Conservation (phyloP, 2,113 vertebrate genomes). For the Myxocyprinus asiaticus region DNA sequence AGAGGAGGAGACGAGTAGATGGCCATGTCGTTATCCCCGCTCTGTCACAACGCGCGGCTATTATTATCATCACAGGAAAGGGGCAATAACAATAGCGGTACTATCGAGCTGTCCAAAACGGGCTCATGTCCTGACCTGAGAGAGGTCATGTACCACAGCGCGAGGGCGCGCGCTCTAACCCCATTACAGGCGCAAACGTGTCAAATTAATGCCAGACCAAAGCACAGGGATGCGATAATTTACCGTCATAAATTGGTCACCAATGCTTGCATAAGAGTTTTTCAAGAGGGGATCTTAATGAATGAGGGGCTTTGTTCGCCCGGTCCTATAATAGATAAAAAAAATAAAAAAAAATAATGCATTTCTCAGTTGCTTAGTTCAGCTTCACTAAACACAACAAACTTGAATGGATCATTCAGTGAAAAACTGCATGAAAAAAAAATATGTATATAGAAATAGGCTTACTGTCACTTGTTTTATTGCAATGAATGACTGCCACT, state of each 20-base stretch:
- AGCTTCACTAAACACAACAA: neutral
- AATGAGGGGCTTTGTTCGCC: conserved; percentile 56
- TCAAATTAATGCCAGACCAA: conserved; percentile 45
- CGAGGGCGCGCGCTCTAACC: neutral
- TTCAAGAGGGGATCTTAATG: conserved; percentile 46
- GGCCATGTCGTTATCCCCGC: conserved; percentile 58
- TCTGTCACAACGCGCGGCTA: conserved; percentile 41
- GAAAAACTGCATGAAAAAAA: neutral
- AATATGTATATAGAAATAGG: neutral
- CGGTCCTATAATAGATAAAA: conserved; percentile 29
- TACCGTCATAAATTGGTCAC: conserved; percentile 56
- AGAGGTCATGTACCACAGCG: conserved; percentile 52
- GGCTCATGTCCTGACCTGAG: conserved; percentile 37
- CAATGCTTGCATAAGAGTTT: conserved; percentile 61
- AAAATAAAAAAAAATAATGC: too few species aligned
- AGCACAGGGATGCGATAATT: conserved; percentile 43
- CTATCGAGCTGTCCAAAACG: conserved; percentile 54
- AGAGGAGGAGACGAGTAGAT: conserved; percentile 65
- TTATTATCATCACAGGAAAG: conserved; percentile 68
- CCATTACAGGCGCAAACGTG: neutral
- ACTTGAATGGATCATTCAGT: neutral
- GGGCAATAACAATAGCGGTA: conserved; percentile 64
- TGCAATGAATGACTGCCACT: neutral
- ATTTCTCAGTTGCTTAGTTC: neutral
- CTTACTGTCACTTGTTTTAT: neutral